These are phyloP conservation scores for Myzus persicae DNA, from an alignment of 1,140 invertebrate genomes.

Conservation along the genomic window DNA sequence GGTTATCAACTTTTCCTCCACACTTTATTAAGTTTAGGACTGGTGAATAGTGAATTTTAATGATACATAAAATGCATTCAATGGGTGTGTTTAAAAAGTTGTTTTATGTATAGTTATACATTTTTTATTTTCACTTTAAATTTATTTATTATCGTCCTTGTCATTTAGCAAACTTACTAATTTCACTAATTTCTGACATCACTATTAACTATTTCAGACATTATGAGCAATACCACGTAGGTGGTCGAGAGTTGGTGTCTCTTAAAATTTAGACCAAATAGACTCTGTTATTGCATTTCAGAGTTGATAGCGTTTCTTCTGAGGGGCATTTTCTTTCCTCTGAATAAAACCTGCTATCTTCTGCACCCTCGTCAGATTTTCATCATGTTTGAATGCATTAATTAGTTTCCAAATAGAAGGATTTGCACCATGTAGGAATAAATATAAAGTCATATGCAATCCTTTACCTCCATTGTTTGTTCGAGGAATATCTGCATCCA, in stretches of 20 bases:
- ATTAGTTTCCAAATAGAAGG: conserved; percentile 52
- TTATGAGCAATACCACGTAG: conserved; percentile 6
- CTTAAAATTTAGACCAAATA: not conserved
- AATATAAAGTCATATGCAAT: conserved; percentile 51
- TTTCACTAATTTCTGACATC: not conserved
- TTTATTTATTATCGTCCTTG: not conserved
- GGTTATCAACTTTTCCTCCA: not conserved
- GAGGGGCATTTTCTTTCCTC: too few species aligned
- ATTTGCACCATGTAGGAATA: conserved; percentile 47
- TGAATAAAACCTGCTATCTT: conserved; percentile 22
- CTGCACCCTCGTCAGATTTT: conserved; percentile 34
- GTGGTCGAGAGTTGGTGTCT: not conserved
- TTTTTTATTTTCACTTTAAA: too few species aligned
- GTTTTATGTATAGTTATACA: too few species aligned
- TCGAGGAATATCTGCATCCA: conserved; percentile 47
- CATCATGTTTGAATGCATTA: conserved; percentile 50
- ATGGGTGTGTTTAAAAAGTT: not conserved
- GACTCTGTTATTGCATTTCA: not conserved
- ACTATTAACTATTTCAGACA: not conserved
- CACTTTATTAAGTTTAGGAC: not conserved
- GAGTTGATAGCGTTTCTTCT: too few species aligned
- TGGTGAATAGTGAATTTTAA: not conserved
- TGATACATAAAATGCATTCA: not conserved
- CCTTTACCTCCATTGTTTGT: conserved; percentile 56
- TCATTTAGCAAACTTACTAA: not conserved